Evolutionary conservation across 1,140 invertebrate species (phyloP), one percentile per base, ranked within the genome.

Genomic region (Leguminivora glycinivorella): DNA sequence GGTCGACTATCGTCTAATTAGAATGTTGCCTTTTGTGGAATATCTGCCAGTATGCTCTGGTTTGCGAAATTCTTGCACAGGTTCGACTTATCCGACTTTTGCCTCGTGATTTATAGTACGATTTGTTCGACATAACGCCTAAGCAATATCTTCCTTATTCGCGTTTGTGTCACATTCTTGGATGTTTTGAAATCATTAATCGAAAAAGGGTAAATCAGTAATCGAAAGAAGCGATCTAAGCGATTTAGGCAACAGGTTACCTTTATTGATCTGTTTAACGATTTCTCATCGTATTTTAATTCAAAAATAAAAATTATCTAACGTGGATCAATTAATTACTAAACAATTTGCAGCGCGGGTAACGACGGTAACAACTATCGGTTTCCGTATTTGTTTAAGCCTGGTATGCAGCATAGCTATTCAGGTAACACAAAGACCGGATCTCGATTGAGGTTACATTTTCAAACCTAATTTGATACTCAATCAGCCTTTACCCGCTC

Each of bases 401-500:
- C 40, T 43, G 14, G 40, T 43, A 43, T 5, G 40, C n/a, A 43
- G 40, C n/a, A 17, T 43, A 43, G 40, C 40, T 17, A 43, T 17
- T 52, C 19, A 52, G n/a, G 9, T n/a, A 52, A 52, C 22, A 52
- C 47, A 52, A 52, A 52, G 47, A 52, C 47, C 47, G 47, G 47
- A 52, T 52, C 7, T 52, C 47, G 19, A 52, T 52, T 52, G 7
- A 7, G 19, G 47, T 52, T 52, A 52, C 17, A 52, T 52, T 52
- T 52, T 52, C 47, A 52, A 52, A 52, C 19, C 47, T 52, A 52
- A 52, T 52, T 52, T 52, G 47, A 52, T 52, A 52, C 47, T 52
- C 17, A 52, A 22, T 52, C 47, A 52, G 47, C 47, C 47, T 52
- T 52, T 52, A 52, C 19, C 47, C 2, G 47, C 47, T 52, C 47